phyloP scores from a whole-genome alignment of 1,140 invertebrate species.

The Drosophila nigrodunni region DNA sequence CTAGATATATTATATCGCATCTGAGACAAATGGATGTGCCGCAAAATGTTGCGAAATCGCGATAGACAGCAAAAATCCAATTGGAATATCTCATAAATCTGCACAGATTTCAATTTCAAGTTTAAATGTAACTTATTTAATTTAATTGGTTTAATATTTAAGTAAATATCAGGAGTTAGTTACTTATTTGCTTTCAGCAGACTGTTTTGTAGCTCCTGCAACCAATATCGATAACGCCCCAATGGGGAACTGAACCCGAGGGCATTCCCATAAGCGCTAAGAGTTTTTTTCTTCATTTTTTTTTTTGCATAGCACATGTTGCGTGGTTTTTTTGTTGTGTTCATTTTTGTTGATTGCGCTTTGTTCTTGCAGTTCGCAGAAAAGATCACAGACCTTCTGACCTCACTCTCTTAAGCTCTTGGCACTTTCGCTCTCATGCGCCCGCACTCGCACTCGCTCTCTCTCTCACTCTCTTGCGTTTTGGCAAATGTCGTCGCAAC shows the following conservation, averaged over 20 bases:
- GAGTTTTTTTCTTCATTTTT: background rate
- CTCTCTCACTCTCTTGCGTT: slow-evolving; percentile 6
- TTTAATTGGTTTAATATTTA: background rate
- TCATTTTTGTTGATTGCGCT: slow-evolving; percentile 55
- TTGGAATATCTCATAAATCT: background rate
- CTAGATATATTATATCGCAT: slow-evolving; percentile 18
- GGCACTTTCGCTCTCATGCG: slow-evolving; percentile 11
- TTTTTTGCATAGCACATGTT: slow-evolving; percentile 36
- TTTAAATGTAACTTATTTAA: background rate
- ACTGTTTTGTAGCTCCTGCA: background rate
- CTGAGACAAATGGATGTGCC: background rate
- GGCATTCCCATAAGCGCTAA: background rate
- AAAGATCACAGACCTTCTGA: slow-evolving; percentile 83
- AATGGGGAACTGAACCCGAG: slow-evolving; percentile 8
- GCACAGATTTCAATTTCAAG: background rate
- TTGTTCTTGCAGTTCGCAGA: slow-evolving; percentile 59
- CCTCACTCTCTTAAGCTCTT: slow-evolving; percentile 44
- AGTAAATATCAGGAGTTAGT: background rate
- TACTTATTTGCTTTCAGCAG: too few species aligned
- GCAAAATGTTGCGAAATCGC: background rate
- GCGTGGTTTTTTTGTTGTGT: slow-evolving; percentile 34
- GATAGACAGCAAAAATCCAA: background rate
- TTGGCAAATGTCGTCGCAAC: slow-evolving; percentile 49
- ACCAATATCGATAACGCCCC: background rate
- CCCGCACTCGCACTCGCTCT: slow-evolving; percentile 26